These are phyloP conservation scores for Pituophis catenifer DNA, from an alignment of 2,113 vertebrate species.

Conservation along the genomic window DNA sequence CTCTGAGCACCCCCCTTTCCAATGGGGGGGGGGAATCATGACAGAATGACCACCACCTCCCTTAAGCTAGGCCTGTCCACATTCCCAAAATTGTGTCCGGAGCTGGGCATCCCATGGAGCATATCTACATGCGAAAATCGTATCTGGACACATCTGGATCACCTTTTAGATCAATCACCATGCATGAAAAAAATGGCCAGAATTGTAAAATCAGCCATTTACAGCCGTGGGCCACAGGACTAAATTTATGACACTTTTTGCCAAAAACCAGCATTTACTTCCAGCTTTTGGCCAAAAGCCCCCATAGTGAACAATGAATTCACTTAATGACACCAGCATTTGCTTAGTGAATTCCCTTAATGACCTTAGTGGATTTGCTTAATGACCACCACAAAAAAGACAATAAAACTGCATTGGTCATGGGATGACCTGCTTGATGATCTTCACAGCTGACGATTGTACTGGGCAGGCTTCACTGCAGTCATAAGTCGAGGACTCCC, in stretches of 20 bases:
- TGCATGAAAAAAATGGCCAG: background rate
- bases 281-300: background rate
- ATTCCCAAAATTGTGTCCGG: background rate
- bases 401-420: background rate
- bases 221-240: background rate
- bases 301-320: background rate
- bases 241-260: background rate
- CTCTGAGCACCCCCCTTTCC: background rate
- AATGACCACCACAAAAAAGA: background rate
- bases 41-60: background rate
- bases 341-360: background rate
- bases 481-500: background rate
- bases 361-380: background rate
- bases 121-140: background rate
- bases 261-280: background rate
- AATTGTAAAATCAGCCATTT: background rate
- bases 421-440: background rate
- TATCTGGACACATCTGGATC: background rate
- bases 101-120: too few species aligned
- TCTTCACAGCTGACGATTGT: background rate
- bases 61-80: background rate
- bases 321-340: background rate
- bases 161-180: background rate
- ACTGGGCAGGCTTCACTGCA: background rate
- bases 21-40: background rate